phyloP scores from a whole-genome alignment of 1,140 invertebrate species.

The Yoshiicerus persimilis region DNA sequence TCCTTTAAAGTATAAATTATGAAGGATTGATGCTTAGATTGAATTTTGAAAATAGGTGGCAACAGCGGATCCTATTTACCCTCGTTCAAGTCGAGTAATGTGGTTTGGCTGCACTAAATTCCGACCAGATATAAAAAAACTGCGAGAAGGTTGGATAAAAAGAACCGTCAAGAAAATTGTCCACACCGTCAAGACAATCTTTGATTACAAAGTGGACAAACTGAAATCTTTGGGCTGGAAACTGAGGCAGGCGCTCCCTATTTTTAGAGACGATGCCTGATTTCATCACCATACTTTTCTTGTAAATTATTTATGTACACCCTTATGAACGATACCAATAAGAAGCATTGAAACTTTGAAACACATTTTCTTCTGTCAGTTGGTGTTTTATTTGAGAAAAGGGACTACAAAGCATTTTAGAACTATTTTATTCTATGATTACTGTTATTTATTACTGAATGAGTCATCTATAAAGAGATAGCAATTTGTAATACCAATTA shows the following conservation, averaged over 20 bases:
- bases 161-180: neutral
- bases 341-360: too few relatives aligned
- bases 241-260: neutral
- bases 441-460: too few relatives aligned
- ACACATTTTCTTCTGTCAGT: too few relatives aligned
- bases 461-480: too few relatives aligned
- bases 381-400: too few relatives aligned
- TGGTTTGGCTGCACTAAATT: slow-evolving; percentile 33
- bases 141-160: neutral
- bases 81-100: slow-evolving; percentile 21
- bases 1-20: neutral
- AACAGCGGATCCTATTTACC: slow-evolving; percentile 26
- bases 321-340: too few relatives aligned
- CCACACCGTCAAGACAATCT: neutral
- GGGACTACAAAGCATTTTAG: too few relatives aligned
- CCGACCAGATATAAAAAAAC: neutral
- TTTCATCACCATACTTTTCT: too few relatives aligned
- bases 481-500: too few relatives aligned
- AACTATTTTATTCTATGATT: too few relatives aligned
- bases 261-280: neutral
- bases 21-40: neutral
- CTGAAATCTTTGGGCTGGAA: neutral
- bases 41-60: slow-evolving; percentile 9
- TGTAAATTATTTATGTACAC: too few relatives aligned
- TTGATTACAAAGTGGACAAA: slow-evolving; percentile 1